Evolutionary conservation across 2,113 vertebrate species (phyloP), one percentile per base, ranked within the genome.

Genomic region (Cinclus mexicanus): DNA sequence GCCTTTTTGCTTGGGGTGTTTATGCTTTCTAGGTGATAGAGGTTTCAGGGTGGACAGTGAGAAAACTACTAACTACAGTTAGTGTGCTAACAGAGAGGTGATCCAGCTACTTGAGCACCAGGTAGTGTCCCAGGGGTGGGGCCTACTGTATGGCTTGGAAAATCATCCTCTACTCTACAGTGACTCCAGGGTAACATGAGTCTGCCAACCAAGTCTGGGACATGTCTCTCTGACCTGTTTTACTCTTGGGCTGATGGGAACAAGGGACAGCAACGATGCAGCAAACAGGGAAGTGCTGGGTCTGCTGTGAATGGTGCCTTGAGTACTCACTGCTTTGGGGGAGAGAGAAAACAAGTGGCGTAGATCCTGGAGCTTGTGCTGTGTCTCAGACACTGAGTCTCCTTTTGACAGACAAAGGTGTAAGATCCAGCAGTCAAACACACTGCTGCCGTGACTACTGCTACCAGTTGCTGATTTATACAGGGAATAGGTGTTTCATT

Each of bases 401-500:
- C 37, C 42, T 80, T 22, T 50, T 26, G 41, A 50, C 4, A 72
- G 33, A 26, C 1, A 2, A 47, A 56, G 31, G 17, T 17, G 3
- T 15, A 61, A 86, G 26, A 47, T 4, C 69, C 71, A 69, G 33
- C 29, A 76, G 60, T 25, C 42, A 69, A 78, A 57, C 23, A 46
- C 19, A 31, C 10, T 12, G 6, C 46, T 83, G 44, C 28, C 0
- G 0, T 53, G 55, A 61, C 55, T 77, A 10, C 33, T 74, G 37
- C 31, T 65, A 50, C 17, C n/a, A 49, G 25, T 3, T 61, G 37
- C 56, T 84, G 50, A 87, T 63, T 63, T 33, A 59, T 63, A 47
- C 2, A 56, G 53, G 79, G 65, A 93, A 75, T 1, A 55, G 6
- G 14, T 10, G 10, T 33, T 91, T 52, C 5, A 20, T 28, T 91